phyloP scores from a whole-genome alignment of 2,797 vertebrate species.

The Sebastes taczanowskii region DNA sequence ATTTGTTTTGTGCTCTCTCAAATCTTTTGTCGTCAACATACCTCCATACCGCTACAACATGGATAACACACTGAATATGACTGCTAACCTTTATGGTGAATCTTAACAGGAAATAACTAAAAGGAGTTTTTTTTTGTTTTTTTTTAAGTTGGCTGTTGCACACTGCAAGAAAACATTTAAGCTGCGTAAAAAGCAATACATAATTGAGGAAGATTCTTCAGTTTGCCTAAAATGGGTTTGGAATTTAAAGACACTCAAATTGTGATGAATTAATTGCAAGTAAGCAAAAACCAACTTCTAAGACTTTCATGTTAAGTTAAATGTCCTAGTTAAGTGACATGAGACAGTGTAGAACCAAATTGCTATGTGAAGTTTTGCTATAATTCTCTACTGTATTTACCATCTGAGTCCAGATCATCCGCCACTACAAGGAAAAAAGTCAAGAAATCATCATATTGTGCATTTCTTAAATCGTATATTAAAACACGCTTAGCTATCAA shows the following conservation, averaged over 20 bases:
- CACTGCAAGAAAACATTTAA: neutral
- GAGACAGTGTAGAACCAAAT: neutral
- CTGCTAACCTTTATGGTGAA: neutral
- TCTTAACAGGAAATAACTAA: neutral
- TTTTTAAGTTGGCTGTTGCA: neutral
- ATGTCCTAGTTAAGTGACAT: neutral
- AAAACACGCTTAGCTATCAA: neutral
- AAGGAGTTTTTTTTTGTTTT: neutral
- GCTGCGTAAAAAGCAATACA: neutral
- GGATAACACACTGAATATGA: neutral
- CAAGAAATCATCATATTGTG: neutral
- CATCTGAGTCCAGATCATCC: conserved; percentile 39
- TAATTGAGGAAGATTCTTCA: neutral
- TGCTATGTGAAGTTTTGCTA: neutral
- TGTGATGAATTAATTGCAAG: neutral
- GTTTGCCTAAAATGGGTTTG: neutral
- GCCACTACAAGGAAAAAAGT: conserved; percentile 28
- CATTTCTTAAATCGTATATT: neutral
- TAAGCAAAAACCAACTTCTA: conserved; percentile 18
- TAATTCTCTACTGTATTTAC: conserved; percentile 40
- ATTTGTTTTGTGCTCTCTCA: neutral
- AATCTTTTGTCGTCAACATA: neutral
- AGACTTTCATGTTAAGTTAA: neutral
- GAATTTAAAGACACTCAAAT: neutral
- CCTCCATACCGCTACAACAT: neutral